Conservation (phyloP, 2,113 vertebrate species). For the Phrynosoma blainvillii region DNA sequence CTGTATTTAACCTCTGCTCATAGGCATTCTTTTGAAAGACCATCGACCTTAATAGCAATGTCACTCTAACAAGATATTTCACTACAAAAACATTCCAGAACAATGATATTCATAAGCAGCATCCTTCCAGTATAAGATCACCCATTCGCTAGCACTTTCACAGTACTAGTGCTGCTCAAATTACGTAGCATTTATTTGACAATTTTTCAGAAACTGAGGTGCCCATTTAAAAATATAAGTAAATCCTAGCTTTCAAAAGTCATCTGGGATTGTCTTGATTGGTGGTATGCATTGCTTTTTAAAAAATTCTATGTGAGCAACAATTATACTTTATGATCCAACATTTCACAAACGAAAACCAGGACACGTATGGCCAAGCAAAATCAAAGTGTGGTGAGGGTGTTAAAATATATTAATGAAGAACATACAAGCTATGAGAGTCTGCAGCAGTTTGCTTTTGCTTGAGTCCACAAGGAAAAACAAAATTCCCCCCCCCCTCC, state of each 20-base stretch:
- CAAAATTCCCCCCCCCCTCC: no score
- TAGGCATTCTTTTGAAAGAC: conserved; percentile 60
- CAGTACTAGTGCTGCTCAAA: neutral
- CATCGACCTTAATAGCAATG: conserved; percentile 61
- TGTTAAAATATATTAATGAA: neutral
- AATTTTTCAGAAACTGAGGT: conserved; percentile 12
- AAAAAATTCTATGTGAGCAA: neutral
- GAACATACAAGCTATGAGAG: no score
- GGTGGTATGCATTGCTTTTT: neutral
- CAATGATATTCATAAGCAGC: conserved; percentile 43
- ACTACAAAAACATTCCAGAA: conserved; percentile 67
- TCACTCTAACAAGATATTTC: conserved; percentile 37
- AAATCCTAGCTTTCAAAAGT: neutral
- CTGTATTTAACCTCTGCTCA: conserved; percentile 59
- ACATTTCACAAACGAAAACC: no score
- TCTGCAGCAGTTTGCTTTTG: no score
- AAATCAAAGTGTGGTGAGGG: no score
- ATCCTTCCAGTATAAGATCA: conserved; percentile 35
- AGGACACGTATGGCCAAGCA: no score
- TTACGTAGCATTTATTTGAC: neutral
- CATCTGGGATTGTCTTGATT: neutral
- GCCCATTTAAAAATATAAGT: neutral
- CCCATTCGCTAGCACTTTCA: conserved; percentile 31
- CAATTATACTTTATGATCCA: neutral
- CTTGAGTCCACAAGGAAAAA: no score